Base-by-base conservation (phyloP, 2,888 invertebrate species). In the Nymphalis c-album region DNA sequence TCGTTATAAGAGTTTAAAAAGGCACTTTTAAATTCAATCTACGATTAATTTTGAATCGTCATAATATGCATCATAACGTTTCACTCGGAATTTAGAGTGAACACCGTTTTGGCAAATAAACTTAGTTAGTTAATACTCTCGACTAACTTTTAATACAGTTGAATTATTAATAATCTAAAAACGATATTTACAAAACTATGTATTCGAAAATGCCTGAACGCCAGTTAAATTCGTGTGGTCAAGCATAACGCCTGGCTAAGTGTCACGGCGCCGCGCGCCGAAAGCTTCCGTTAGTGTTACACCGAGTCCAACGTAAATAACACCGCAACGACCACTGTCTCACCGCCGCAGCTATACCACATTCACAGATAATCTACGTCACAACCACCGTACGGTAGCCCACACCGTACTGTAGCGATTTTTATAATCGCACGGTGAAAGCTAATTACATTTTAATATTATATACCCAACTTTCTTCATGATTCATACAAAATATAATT, bases 211-310 rank as follows among this genome's bases (percentile, higher is more conserved):
- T 13, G 40, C 40, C 13, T 31, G 40, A 40, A 40, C 40, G 13
- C 13, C 40, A 48, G n/a, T n/a, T 7, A 48, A 48, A 48, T 17
- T 48, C 17, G 48, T 18, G 48, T 48, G 48, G 48, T 48, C 48
- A 1, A 48, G 1, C 48, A 5, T 48, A n/a, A 48, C 48, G 40
- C 13, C 40, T 40, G 4, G 40, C 40, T 18, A 22, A 10, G 16
- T 45, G 53, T 51, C 51, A 51, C 20, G 6, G 51, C 2, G 64
- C 20, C 55, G n/a, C 2, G 51, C 2, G 64, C 20, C 55, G n/a
- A 48, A 48, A 60, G 81, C 81, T 83, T 83, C 82, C 83, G 83
- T 84, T n/a, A n/a, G n/a, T n/a, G n/a, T n/a, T 64, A 58, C 48
- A 35, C 57, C 40, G 22, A 48, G 26, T 26, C 53, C 53, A 16